Percentiles rank a stretch among this genome's conserved stretches.
phyloP scores from a whole-genome alignment of 1,140 invertebrate genomes.

The Oryctes rhinoceros region DNA sequence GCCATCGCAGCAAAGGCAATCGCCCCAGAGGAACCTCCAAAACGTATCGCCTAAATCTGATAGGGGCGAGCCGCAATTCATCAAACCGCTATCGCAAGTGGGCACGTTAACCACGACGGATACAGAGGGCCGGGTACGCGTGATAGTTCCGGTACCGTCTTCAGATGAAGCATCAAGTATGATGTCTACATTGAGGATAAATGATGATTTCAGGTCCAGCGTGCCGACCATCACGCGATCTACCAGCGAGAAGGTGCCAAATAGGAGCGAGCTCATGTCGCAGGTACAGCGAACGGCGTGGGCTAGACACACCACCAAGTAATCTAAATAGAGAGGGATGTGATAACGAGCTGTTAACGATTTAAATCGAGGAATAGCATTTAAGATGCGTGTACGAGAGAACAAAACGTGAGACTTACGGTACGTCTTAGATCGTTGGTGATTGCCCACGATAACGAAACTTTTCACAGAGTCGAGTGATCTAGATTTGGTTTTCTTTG shows the following conservation, averaged over 20 bases:
- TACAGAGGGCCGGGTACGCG: conserved; percentile 64
- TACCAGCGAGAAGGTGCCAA: conserved; percentile 84
- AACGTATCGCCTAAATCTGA: conserved; percentile 41
- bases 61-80: conserved; percentile 66
- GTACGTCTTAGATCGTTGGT: neutral
- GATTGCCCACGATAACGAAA: neutral
- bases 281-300: conserved; percentile 81
- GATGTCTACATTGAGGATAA: conserved; percentile 62
- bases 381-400: neutral
- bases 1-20: conserved; percentile 20
- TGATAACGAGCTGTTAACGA: neutral
- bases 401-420: conserved; percentile 13
- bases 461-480: neutral
- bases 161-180: conserved; percentile 52
- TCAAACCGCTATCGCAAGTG: conserved; percentile 73
- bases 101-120: conserved; percentile 69
- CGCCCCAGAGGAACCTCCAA: conserved; percentile 45
- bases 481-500: neutral
- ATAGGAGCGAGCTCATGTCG: conserved; percentile 83
- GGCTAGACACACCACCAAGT: conserved; percentile 88
- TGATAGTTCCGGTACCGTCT: conserved; percentile 66
- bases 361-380: neutral
- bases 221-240: conserved; percentile 76
- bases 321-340: conserved; percentile 49
- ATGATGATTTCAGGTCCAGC: conserved; percentile 55